Evolutionary conservation across 2,113 vertebrate genomes (phyloP), one percentile per base, ranked within the genome.

Genomic region (Phrynosoma blainvillii): DNA sequence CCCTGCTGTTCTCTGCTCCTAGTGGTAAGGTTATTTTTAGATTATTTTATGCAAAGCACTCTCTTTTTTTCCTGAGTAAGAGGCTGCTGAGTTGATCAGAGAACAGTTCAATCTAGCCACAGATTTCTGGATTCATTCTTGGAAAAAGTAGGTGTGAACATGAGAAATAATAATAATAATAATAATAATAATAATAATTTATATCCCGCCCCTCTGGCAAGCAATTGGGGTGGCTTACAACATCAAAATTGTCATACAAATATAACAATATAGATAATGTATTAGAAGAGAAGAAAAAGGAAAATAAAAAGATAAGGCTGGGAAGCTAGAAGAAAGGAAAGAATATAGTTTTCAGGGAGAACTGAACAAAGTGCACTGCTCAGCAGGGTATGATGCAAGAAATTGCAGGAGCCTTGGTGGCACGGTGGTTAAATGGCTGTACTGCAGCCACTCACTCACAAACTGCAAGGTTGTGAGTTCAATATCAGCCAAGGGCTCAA

Each of bases 291-390:
- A 80, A 71, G 36, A 42, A 59, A 73, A 42, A 75, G 52, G 32
- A 80, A 81, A 54, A 81, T 80, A 47, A 87, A 56, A 82, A 82
- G 27, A 16, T 82, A 56, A 87, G 80, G 56, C 62, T 21, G 47
- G 70, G 40, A 82, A 82, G 40, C 70, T 47, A 14, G 52, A 79
- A 40, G 16, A 32, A 79, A 79, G 42, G 27, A 86, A 76, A 79
- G 14, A 20, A 9, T 66, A 47, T 82, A 59, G 54, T 76, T 80
- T 71, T 25, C 10, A 62, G 79, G 54, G 11, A 82, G 14, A 75
- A 11, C 65, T 80, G 66, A 54, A 54, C 56, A 81, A 59, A 21
- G 66, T 87, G 71, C 79, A 32, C 12, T 75, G 71, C 59, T 82
- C 86, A 82, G 79, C 68, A 82, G 68, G 27, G 42, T 75, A 47